Conservation (phyloP, 2,888 invertebrate species). For the Argyresthia albistria region DNA sequence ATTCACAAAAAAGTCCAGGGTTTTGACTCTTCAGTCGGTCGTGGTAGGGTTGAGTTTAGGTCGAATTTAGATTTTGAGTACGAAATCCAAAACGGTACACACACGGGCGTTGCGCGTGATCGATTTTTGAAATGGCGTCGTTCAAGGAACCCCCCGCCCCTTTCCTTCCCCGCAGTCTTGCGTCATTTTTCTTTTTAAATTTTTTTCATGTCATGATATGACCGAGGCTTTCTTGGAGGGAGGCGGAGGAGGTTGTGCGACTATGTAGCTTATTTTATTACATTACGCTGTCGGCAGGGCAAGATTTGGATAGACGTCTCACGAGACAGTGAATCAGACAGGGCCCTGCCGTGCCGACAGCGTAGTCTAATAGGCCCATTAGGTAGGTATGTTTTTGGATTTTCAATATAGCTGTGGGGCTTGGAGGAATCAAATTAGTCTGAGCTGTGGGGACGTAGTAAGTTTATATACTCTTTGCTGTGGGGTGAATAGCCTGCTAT, state of each 20-base stretch:
- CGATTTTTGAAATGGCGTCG: slow-evolving; percentile 58
- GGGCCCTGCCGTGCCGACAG: too few relatives aligned
- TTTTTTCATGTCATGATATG: background rate
- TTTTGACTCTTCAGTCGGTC: too few relatives aligned
- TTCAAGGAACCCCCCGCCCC: slow-evolving; percentile 24
- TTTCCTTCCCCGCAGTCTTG: slow-evolving; percentile 17
- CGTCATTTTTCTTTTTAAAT: background rate
- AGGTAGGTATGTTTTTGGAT: background rate
- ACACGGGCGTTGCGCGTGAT: slow-evolving; percentile 57
- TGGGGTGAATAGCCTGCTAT: background rate
- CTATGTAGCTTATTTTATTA: too few relatives aligned
- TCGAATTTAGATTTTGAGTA: background rate
- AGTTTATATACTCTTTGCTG: background rate
- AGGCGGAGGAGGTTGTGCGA: background rate
- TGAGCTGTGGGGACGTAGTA: too few relatives aligned
- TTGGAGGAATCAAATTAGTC: too few relatives aligned
- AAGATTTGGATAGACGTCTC: too few relatives aligned
- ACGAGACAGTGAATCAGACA: too few relatives aligned
- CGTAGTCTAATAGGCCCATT: too few relatives aligned
- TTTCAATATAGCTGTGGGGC: too few relatives aligned
- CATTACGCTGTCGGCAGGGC: too few relatives aligned
- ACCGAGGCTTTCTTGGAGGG: background rate
- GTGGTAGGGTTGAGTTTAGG: too few relatives aligned
- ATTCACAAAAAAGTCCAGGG: slow-evolving; percentile 5
- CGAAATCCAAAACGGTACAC: slow-evolving; percentile 25